Conservation (phyloP, 2,797 vertebrate species). For the Melanotaenia pygmaea region DNA sequence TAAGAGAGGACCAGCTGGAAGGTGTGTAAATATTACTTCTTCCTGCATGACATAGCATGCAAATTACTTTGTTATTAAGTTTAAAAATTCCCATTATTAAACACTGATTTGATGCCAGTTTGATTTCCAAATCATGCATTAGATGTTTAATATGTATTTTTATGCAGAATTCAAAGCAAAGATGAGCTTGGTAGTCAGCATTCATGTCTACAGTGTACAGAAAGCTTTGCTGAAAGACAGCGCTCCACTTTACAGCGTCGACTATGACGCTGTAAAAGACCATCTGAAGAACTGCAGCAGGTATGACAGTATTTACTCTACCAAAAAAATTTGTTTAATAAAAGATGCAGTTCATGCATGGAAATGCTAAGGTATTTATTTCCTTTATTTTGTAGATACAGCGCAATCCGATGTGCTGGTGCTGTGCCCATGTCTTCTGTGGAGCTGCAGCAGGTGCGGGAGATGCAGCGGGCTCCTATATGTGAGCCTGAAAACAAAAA, state of each 20-base stretch:
- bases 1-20: constrained; percentile 93
- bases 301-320: constrained; percentile 71
- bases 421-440: constrained; percentile 80
- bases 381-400: constrained; percentile 80
- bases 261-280: constrained; percentile 93
- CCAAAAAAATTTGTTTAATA: neutral
- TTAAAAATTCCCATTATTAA: no score
- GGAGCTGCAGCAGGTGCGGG: constrained; percentile 72
- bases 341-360: no score
- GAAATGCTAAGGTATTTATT: no score
- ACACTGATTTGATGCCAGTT: no score
- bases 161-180: constrained; percentile 89
- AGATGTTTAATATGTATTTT: neutral
- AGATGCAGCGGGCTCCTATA: constrained; percentile 37
- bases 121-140: no score
- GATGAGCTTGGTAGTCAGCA: constrained; percentile 86
- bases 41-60: fast-evolving
- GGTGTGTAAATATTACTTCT: constrained; percentile 76
- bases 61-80: neutral
- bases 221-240: constrained; percentile 94
- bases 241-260: constrained; percentile 91
- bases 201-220: constrained; percentile 97
- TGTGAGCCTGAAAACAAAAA: constrained; percentile 50
- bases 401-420: constrained; percentile 87
- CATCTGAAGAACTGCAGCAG: constrained; percentile 92